Evolutionary conservation across 2,888 invertebrate species (phyloP).

Genomic region (Mactromeris polynyma): DNA sequence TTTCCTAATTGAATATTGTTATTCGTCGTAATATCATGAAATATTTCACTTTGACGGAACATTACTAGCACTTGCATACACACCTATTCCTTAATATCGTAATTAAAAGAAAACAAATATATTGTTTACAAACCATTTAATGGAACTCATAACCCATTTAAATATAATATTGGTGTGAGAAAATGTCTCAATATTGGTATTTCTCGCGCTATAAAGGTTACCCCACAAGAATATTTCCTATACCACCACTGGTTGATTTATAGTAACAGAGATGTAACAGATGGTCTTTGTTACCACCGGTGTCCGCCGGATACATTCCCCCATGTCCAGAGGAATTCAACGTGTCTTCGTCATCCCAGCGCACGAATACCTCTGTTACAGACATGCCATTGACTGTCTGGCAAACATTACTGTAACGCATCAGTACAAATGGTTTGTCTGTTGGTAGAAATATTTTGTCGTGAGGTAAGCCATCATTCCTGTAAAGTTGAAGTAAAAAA

Average conservation of each 20-base stretch:
- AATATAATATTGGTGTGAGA: no score
- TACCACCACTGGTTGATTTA: not conserved
- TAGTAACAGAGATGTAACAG: slow-evolving; percentile 29
- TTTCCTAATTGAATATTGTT: no score
- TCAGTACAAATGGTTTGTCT: slow-evolving; percentile 18
- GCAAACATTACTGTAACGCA: slow-evolving; percentile 8
- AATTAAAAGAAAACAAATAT: no score
- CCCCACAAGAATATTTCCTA: slow-evolving; percentile 4
- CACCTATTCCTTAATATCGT: no score
- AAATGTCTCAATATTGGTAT: no score
- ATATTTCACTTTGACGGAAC: no score
- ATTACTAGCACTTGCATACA: no score
- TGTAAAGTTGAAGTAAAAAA: no score
- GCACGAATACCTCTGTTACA: not conserved
- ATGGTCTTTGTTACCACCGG: not conserved
- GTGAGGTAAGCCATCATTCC: not conserved
- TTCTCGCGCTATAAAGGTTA: not conserved
- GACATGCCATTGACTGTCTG: slow-evolving; percentile 19
- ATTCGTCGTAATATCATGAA: no score
- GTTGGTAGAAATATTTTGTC: slow-evolving; percentile 17
- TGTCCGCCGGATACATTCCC: slow-evolving; percentile 12
- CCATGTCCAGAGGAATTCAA: slow-evolving; percentile 10
- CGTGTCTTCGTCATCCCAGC: slow-evolving; percentile 33
- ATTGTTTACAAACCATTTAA: no score
- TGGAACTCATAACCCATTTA: no score